Conservation (phyloP, 1,140 invertebrate species). For the Drosophila neocordata region DNA sequence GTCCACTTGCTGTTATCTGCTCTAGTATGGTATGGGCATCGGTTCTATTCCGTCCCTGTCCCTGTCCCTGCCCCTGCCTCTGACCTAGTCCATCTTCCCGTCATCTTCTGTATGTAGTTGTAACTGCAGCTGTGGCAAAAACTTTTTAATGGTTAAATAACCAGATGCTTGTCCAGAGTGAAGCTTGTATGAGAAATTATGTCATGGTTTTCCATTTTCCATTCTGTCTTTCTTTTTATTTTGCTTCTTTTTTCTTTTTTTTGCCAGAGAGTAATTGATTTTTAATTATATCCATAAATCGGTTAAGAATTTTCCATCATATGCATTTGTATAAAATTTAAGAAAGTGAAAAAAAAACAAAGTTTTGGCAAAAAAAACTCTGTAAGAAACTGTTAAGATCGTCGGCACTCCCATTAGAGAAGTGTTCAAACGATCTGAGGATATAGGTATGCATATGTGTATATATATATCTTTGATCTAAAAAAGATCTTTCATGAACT, state of each 20-base stretch:
- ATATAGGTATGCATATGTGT: too few species aligned
- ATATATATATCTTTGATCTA: too few species aligned
- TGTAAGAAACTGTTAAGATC: too few species aligned
- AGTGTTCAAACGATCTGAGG: too few species aligned
- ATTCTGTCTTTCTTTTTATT: background rate
- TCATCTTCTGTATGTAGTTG: conserved; percentile 16
- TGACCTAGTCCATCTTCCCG: conserved; percentile 6
- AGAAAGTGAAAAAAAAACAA: background rate
- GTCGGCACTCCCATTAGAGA: too few species aligned
- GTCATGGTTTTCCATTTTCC: conserved; percentile 13
- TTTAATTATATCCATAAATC: conserved; percentile 11
- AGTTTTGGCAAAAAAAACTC: too few species aligned
- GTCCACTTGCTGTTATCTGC: background rate
- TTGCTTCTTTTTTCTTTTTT: background rate
- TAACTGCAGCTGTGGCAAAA: conserved; percentile 48
- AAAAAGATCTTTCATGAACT: too few species aligned
- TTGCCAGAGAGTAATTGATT: conserved; percentile 5
- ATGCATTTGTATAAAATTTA: too few species aligned
- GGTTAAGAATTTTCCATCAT: background rate
- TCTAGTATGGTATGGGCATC: background rate
- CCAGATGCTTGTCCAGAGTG: conserved; percentile 38
- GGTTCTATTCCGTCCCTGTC: background rate
- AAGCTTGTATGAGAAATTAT: conserved; percentile 25
- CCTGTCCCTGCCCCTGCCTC: background rate
- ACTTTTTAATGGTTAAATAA: conserved; percentile 66